Conservation (phyloP, 2,888 invertebrate genomes). For the Spisula solida region DNA sequence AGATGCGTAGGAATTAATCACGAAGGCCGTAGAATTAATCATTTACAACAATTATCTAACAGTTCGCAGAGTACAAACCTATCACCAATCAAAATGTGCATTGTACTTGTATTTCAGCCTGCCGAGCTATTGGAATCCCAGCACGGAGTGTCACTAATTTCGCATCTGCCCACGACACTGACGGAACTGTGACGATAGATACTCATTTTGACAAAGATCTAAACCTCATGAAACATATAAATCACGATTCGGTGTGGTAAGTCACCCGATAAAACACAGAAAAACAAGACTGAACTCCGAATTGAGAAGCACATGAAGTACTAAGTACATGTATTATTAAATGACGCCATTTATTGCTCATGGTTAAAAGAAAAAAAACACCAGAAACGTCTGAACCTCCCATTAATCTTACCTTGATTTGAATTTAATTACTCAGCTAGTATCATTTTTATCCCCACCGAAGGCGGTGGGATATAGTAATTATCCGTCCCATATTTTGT, state of each 20-base stretch:
- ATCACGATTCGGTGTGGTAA: constrained; percentile 58
- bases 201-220: constrained; percentile 23
- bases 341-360: not conserved
- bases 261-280: not conserved
- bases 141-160: constrained; percentile 95
- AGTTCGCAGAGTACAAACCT: not conserved
- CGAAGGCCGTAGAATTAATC: too few species aligned
- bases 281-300: not conserved
- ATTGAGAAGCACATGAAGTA: not conserved
- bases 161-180: constrained; percentile 97
- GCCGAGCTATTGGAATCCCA: constrained; percentile 96
- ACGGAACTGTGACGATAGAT: constrained; percentile 96
- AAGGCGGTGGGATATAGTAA: too few species aligned
- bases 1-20: too few species aligned
- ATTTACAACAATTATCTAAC: not conserved
- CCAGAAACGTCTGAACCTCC: too few species aligned
- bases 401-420: too few species aligned
- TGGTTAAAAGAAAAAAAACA: not conserved
- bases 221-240: not conserved
- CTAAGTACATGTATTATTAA: not conserved
- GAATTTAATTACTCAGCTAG: too few species aligned
- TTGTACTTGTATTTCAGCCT: constrained; percentile 89
- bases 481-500: too few species aligned
- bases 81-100: not conserved
- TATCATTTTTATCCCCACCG: too few species aligned